phyloP scores from a whole-genome alignment of 2,113 vertebrate genomes.

The Oplegnathus fasciatus region DNA sequence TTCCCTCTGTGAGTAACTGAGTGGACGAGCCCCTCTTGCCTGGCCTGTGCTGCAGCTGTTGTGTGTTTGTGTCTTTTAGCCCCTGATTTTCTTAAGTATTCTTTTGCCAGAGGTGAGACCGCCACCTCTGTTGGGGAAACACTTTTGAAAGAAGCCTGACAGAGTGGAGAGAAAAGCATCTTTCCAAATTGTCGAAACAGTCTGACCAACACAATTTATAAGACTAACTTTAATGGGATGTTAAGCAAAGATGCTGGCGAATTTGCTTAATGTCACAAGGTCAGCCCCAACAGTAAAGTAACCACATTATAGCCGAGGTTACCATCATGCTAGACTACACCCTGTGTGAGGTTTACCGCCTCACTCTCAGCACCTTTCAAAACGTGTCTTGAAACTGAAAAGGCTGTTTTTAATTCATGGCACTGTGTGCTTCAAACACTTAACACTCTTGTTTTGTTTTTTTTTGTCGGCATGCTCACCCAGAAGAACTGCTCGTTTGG shows the following conservation, averaged over 20 bases:
- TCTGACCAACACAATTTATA: not conserved
- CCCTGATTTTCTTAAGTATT: conserved; percentile 69
- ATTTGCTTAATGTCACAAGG: not conserved
- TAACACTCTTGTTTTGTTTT: conserved; percentile 18
- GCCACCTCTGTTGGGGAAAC: conserved; percentile 24
- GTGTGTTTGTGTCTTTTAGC: conserved; percentile 50
- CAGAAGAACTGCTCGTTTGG: conserved; percentile 44
- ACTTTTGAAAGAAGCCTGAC: conserved; percentile 71
- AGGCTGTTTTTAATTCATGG: conserved; percentile 9
- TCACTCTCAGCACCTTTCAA: conserved; percentile 75
- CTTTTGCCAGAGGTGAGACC: conserved; percentile 70
- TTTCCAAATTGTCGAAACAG: not conserved
- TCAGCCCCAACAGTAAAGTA: not conserved
- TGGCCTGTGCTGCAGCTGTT: conserved; percentile 82
- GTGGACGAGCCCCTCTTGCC: conserved; percentile 79
- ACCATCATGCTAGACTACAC: conserved; percentile 16
- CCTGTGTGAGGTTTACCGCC: conserved; percentile 31
- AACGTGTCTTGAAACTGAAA: conserved; percentile 59
- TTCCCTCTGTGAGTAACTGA: conserved; percentile 96
- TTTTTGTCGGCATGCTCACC: conserved; percentile 72
- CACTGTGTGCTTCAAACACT: conserved; percentile 41
- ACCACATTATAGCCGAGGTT: conserved; percentile 26
- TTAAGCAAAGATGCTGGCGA: not conserved
- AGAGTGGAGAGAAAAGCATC: conserved; percentile 36
- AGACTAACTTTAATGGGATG: conserved; percentile 4